Evolutionary conservation across 2,797 vertebrate species (phyloP), one percentile per base, ranked within the genome.

Genomic region (Alosa sapidissima): DNA sequence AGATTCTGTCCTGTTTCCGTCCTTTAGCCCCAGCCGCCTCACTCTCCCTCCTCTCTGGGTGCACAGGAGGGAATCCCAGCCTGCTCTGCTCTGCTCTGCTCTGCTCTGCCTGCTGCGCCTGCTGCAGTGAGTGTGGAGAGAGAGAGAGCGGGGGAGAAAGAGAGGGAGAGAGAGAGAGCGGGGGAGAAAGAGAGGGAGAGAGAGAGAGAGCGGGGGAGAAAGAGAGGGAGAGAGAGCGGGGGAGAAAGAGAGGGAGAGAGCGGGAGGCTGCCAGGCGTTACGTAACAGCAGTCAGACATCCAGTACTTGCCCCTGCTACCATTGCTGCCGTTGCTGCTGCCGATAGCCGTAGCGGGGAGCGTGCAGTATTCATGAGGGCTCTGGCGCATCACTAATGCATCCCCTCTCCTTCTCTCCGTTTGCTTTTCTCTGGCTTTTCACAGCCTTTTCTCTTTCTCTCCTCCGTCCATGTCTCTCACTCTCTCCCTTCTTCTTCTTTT

Each of bases 51-150:
- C 52, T 85, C 47, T 84, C 86, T 55, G 41, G 86, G 88, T 83
- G 83, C 91, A 86, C 92, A 92, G 90, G 87, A 94, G 94, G 94
- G 94, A 96, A 95, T 95, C 94, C 95, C 94, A 85, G 48, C 90
- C 90, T 92, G 85, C 84, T 89, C 92, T 91, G 88, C 51, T 28
- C 51, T 52, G 51, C 11, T 41, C 91, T 14, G 14, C 58, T 28
- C 51, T 52, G 51, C 11, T 41, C 91, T 14, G 14, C 58, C 58
- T 24, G 21, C 58, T 24, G 6, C 62, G 36, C 62, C 82, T 58
- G 81, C 82, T 94, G 91, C 92, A 93, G 92, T 91, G 86, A 90
- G 91, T 89, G 89, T 33, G 62, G 62, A 92, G 92, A 91, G 93
- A 93, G 91, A 89, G 91, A 86, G 48, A 49, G 48, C 4, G 48